Evolutionary conservation across 2,888 invertebrate genomes (phyloP), one percentile per base, ranked within the genome.

Genomic region (Dryobotodes eremita): DNA sequence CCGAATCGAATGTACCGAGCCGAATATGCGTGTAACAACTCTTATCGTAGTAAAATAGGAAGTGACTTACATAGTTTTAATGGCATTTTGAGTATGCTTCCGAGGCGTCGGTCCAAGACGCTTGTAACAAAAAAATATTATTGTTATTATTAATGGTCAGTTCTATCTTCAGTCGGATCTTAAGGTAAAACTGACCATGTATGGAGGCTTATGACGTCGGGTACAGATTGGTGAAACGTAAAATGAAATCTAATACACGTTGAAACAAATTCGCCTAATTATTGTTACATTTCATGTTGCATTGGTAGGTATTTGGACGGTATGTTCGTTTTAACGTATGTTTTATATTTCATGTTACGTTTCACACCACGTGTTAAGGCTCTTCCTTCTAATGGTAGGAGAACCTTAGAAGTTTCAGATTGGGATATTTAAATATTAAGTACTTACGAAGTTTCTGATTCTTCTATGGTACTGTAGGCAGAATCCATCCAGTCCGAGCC

Each of bases 11-110:
- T 36, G 31, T 36, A n/a, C n/a, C n/a, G n/a, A n/a, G n/a, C n/a
- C n/a, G n/a, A n/a, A n/a, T n/a, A n/a, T n/a, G n/a, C n/a, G 31
- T 36, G 31, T 36, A 36, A 36, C 31, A 36, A 20, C 11, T 17
- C 15, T 15, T 26, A 61, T 17, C 31, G 5, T 62, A 62, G 7
- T n/a, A 23, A 23, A 42, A 23, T 15, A 46, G 5, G 2, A 46
- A 59, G 10, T 46, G 0, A 94, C 95, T 94, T 83, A 95, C 95
- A 95, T 55, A 87, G 90, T 80, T 77, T 89, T 53, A 91, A 92
- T 0, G 95, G 95, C n/a, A 94, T 73, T 79, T 90, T 93, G 15
- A 95, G 17, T 20, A 95, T 84, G 71, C 94, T 94, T 5, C 92
- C 85, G 2, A 95, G 75, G 0, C 91, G 85, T 48, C 90, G 82